Evolutionary conservation across 2,797 vertebrate species (phyloP), one percentile per base, ranked within the genome.

Genomic region (Rhincodon typus): DNA sequence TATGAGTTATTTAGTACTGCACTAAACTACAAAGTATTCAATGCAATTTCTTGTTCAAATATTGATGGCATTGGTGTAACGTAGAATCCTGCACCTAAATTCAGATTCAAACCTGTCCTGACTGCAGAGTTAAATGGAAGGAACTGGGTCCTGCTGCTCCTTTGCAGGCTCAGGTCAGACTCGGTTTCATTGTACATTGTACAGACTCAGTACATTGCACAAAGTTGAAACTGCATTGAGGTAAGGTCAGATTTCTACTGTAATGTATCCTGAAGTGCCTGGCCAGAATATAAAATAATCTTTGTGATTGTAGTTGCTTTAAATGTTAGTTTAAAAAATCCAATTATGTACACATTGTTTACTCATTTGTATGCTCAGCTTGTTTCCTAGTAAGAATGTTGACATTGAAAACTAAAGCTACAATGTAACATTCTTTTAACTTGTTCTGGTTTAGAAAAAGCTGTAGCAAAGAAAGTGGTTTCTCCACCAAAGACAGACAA

Each of bases 361-460:
- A 42, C 15, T 84, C 38, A 74, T 19, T 82, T n/a, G 77, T 30
- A 19, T 23, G 6, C 34, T 34, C 62, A 93, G 7, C 17, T 25
- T 67, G n/a, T 69, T 69, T 93, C n/a, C 21, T 93, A 42, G 66
- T 69, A n/a, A 69, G 90, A 93, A 93, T 25, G 38, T 67, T 23
- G 66, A 38, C 34, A 57, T 8, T 94, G 23, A 57, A 38, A 74
- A 34, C 46, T 34, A 95, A 50, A 95, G 34, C 50, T 50, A 21
- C 34, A 27, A 30, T 74, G 30, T 77, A 2, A 77, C 74, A 77
- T 77, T 30, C 6, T 8, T 95, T 95, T 74, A 53, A 95, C 27
- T 77, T 95, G 69, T 53, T 95, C 70, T 77, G 94, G 27, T 95
- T 77, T 97, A 99, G 99, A 99, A 96, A 99, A 99, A 98, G 67